Evolutionary conservation across 1,140 invertebrate genomes (phyloP).

Genomic region (Pteromalus puparum): DNA sequence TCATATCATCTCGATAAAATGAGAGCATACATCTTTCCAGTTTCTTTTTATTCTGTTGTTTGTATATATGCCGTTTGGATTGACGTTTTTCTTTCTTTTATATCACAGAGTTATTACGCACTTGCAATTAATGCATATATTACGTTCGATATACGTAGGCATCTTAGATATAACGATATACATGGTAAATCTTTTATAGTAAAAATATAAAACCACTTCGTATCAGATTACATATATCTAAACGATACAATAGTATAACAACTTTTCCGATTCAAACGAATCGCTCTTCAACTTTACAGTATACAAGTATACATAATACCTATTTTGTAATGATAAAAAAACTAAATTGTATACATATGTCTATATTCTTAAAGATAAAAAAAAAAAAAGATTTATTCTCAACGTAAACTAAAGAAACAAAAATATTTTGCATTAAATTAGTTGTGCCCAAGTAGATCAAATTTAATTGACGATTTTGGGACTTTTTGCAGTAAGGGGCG

Average conservation of each 20-base stretch:
- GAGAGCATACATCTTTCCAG: neutral
- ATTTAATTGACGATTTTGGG: neutral
- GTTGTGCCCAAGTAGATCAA: neutral
- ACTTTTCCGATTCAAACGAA: neutral
- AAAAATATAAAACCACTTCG: neutral
- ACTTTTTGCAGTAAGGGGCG: neutral
- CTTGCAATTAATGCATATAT: neutral
- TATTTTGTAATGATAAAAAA: neutral
- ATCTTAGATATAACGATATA: neutral
- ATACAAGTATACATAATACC: neutral
- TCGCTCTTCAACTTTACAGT: neutral
- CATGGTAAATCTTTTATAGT: slow-evolving; percentile 1
- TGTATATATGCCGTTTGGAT: neutral
- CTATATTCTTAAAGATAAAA: neutral
- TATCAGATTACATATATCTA: neutral
- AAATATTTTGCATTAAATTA: neutral
- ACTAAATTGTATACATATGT: neutral
- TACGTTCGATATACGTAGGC: neutral
- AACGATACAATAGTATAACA: neutral
- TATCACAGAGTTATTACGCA: slow-evolving; percentile 1
- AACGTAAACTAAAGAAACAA: neutral
- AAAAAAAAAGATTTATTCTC: neutral
- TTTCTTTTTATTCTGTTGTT: neutral
- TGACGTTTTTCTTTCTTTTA: neutral
- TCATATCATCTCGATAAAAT: neutral